Evolutionary conservation across 1,140 invertebrate genomes (phyloP), one percentile per base, ranked within the genome.

Genomic region (Saccostrea cuccullata): DNA sequence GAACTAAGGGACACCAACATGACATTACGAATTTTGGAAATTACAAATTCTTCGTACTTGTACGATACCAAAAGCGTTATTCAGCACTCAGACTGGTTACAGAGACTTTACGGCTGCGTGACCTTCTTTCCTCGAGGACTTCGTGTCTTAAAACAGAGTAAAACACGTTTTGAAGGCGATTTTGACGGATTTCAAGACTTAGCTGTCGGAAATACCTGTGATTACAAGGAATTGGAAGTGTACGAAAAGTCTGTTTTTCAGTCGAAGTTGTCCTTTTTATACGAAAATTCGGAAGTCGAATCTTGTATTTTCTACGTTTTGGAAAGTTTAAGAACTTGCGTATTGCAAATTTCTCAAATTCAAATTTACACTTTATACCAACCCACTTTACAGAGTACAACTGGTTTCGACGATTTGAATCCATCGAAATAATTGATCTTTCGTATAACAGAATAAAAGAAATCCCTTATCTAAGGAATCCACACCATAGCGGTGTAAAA

Each of bases 401-500:
- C 26, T 77, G 70, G 70, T 77, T 13, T 77, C 70, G 70, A 12
- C 70, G 30, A 3, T 77, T 77, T 36, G 15, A 30, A 36, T 77
- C 70, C 11, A 26, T 77, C 23, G 30, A 36, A 77, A 77, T 77
- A 77, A 77, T 77, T 30, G 82, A 84, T 84, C 40, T 84, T n/a
- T 84, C 82, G 8, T 20, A 84, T 55, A 84, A 84, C 55, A 84
- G 40, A 84, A 84, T 84, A 84, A 55, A n/a, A 17, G 82, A 84
- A 23, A 55, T 84, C 2, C 40, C 40, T 55, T 55, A 55, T 56
- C 47, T 84, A 4, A 47, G 82, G 12, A 56, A 13, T 11, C 82
- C 40, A 23, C 0, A 56, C 13, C 40, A 20, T 6, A 0, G 17
- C 11, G 55, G 55, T 55, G 40, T 84, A 55, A 55, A 84, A 56